A percentile compares a stretch with the other conserved stretches of the same genome.
These are phyloP conservation scores for Microcaecilia unicolor DNA, from an alignment of 2,797 vertebrate genomes.

Conservation along the genomic window DNA sequence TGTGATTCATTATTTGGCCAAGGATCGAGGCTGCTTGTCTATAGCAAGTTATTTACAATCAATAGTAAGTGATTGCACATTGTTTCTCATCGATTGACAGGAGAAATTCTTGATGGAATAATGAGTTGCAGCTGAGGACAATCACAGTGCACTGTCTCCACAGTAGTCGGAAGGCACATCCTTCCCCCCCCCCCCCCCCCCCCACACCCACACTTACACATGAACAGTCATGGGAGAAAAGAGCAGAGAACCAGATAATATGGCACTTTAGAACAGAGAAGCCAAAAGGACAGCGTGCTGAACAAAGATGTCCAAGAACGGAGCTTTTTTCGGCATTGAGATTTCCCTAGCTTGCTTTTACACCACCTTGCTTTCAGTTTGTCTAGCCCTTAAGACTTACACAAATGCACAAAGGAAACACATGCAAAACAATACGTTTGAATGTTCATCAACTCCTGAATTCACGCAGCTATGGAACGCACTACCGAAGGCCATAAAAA, in stretches of 20 bases:
- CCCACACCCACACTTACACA: conserved; percentile 20
- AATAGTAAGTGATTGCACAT: conserved; percentile 67
- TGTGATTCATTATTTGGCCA: conserved; percentile 26
- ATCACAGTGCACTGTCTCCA: conserved; percentile 57
- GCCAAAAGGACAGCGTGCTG: no score
- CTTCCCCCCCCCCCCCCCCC: no score
- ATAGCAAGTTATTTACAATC: conserved; percentile 59
- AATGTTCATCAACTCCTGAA: no score
- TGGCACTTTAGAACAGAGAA: conserved; percentile 1
- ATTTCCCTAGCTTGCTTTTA: no score
- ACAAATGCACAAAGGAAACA: no score
- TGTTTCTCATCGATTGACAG: conserved; percentile 61
- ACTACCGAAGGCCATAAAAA: no score
- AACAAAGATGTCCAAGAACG: no score
- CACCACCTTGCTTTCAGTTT: no score
- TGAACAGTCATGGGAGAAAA: conserved; percentile 33
- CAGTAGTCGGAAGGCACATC: conserved; percentile 43
- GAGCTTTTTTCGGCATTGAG: no score
- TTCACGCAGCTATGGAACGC: no score
- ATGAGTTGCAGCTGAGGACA: conserved; percentile 70
- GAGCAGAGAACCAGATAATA: conserved; percentile 15
- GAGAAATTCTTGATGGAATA: conserved; percentile 59
- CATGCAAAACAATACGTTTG: no score
- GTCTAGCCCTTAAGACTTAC: no score
- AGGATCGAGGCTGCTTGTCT: conserved; percentile 40